phyloP scores from a whole-genome alignment of 1,140 invertebrate genomes.

The Caenorhabditis tropicalis region DNA sequence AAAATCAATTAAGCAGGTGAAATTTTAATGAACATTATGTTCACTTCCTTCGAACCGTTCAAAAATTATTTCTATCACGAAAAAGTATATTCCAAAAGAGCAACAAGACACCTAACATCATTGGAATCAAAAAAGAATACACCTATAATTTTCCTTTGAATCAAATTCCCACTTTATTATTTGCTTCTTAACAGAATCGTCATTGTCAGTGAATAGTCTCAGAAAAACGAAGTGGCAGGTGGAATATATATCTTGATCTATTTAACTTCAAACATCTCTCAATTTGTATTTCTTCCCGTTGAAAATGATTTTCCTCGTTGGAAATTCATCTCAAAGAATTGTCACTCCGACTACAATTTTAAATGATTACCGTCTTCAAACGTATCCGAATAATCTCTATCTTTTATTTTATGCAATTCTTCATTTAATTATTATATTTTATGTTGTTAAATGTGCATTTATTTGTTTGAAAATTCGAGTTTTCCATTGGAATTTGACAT shows the following conservation, averaged over 20 bases:
- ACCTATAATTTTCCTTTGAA: background rate
- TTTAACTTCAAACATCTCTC: background rate
- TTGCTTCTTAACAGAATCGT: background rate
- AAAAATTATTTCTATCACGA: too few species aligned
- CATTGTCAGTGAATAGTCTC: background rate
- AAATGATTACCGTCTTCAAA: background rate
- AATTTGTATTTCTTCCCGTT: background rate
- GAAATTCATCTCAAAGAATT: background rate
- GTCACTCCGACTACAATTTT: background rate
- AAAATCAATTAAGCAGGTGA: too few species aligned
- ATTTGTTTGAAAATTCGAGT: conserved; percentile 29
- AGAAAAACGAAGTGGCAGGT: background rate
- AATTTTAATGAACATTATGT: too few species aligned
- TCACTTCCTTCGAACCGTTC: too few species aligned
- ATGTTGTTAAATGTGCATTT: background rate
- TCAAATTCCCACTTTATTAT: background rate
- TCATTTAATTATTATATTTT: background rate
- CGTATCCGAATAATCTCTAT: background rate
- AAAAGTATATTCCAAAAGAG: too few species aligned
- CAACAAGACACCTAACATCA: background rate
- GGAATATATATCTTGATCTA: background rate
- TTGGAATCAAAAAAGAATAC: background rate
- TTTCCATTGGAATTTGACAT: conserved; percentile 4
- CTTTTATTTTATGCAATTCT: background rate
- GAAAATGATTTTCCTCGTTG: background rate